Percentiles rank a stretch among this genome's conserved stretches.
Conservation (phyloP, 2,797 vertebrate species). For the Stomatorhinus walkeri region DNA sequence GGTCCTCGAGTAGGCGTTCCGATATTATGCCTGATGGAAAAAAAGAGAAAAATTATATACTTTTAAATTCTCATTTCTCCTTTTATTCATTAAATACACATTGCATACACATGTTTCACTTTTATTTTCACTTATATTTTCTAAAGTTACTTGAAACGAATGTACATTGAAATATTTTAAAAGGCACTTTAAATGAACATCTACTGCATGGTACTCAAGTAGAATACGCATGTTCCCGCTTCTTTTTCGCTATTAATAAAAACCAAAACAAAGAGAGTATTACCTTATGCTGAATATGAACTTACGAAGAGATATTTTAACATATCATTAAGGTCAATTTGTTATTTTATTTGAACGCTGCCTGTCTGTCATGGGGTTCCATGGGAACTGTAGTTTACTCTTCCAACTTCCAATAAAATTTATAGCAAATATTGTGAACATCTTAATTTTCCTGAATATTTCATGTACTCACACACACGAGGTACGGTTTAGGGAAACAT, state of each 20-base stretch:
- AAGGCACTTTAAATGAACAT: background rate
- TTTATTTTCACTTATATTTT: background rate
- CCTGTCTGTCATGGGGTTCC: background rate
- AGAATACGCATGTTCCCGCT: conserved; percentile 4
- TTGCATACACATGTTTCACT: background rate
- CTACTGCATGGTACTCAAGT: background rate
- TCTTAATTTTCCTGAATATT: background rate
- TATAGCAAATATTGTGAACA: background rate
- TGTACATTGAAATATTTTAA: background rate
- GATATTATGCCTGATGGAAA: conserved; percentile 41
- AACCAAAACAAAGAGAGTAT: background rate
- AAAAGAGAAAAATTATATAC: background rate
- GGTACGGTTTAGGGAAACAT: background rate
- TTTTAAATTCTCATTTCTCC: background rate
- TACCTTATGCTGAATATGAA: background rate
- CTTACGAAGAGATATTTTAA: background rate
- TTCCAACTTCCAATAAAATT: background rate
- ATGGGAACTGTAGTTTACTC: conserved; percentile 25
- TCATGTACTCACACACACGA: background rate
- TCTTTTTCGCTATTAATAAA: conserved; percentile 7
- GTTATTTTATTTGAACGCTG: conserved; percentile 6
- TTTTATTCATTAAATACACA: background rate
- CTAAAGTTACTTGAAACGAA: background rate
- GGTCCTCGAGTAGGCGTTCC: conserved; percentile 35
- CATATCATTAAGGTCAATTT: background rate